These are phyloP conservation scores for Spatulosminthurus flaviceps DNA, from an alignment of 2,888 invertebrate species.

Conservation along the genomic window DNA sequence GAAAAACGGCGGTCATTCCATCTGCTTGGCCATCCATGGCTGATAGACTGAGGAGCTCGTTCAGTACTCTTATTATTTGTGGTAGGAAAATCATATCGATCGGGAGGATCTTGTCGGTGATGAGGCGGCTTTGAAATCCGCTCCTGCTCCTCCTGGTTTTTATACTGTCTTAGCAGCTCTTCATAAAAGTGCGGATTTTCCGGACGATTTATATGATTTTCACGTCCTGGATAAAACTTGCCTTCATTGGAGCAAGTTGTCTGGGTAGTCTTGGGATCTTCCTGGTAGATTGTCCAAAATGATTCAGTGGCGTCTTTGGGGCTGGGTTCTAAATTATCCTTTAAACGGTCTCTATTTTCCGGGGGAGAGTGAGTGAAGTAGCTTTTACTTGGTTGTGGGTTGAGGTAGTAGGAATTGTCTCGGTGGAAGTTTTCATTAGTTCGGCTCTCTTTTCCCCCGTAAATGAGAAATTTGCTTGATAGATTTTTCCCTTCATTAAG, in stretches of 20 bases:
- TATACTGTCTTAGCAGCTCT: background rate
- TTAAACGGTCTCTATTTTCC: background rate
- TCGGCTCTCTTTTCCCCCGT: background rate
- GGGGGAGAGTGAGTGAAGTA: background rate
- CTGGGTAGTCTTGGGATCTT: background rate
- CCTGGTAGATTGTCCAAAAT: background rate
- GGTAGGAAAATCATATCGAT: conserved; percentile 10
- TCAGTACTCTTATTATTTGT: background rate
- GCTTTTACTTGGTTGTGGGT: background rate
- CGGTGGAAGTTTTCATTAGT: background rate
- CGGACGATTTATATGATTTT: conserved; percentile 3
- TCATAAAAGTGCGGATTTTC: background rate
- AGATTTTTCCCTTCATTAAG: background rate
- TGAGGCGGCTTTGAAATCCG: background rate
- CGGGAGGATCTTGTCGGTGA: background rate
- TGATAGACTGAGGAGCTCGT: background rate
- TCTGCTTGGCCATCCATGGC: conserved; percentile 7
- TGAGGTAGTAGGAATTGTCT: background rate
- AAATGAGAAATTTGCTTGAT: background rate
- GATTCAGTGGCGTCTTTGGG: conserved; percentile 3
- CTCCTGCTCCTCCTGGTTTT: background rate
- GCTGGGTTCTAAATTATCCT: background rate
- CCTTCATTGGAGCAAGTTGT: background rate
- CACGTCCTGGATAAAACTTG: background rate
- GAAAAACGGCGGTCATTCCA: conserved; percentile 14